phyloP scores from a whole-genome alignment of 2,888 invertebrate species.

The Agrochola lota region DNA sequence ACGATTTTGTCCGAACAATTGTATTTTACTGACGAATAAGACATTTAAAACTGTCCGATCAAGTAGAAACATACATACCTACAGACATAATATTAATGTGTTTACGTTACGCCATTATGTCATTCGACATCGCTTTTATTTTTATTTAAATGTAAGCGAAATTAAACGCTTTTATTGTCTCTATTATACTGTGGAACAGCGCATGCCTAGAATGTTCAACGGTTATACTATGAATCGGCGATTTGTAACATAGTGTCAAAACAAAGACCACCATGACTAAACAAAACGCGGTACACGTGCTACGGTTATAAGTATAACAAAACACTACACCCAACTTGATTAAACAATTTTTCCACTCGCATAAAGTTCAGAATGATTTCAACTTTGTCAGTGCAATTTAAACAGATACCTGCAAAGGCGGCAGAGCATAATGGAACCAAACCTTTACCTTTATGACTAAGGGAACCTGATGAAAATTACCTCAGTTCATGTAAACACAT shows the following conservation, averaged over 20 bases:
- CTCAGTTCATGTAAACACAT: not conserved
- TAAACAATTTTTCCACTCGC: not conserved
- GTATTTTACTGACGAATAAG: constrained; percentile 27
- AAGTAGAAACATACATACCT: constrained; percentile 36
- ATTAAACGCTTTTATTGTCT: not conserved
- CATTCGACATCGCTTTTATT: constrained; percentile 31
- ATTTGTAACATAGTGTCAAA: constrained; percentile 11
- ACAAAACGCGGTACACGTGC: constrained; percentile 8
- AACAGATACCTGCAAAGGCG: not conserved
- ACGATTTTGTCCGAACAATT: constrained; percentile 30
- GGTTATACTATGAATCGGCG: not conserved
- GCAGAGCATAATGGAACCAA: not conserved
- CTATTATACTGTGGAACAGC: not conserved
- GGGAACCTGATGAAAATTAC: not conserved
- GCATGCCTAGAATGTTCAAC: constrained; percentile 8
- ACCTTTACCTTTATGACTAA: not conserved
- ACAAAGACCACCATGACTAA: not conserved
- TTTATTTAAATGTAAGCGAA: constrained; percentile 29
- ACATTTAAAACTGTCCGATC: constrained; percentile 41
- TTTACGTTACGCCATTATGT: constrained; percentile 51
- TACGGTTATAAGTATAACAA: not conserved
- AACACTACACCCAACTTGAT: not conserved
- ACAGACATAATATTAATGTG: constrained; percentile 40
- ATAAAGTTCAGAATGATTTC: not conserved
- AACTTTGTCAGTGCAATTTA: not conserved